Evolutionary conservation across 2,888 invertebrate species (phyloP).

Genomic region (Mycalesis mineus): DNA sequence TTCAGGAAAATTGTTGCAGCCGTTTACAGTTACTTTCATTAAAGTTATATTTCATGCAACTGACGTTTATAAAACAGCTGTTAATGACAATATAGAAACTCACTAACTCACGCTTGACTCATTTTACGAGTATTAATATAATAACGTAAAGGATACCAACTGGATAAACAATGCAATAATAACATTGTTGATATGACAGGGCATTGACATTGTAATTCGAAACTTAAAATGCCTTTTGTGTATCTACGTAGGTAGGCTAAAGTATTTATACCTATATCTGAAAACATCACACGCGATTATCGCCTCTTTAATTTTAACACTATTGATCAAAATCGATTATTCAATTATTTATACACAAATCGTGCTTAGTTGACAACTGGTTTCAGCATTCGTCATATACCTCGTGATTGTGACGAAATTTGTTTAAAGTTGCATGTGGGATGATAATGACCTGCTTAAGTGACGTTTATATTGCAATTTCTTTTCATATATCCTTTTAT

Average conservation of each 20-base stretch:
- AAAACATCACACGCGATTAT: not conserved
- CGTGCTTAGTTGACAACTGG: conserved; percentile 10
- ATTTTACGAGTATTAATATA: not conserved
- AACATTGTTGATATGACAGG: not conserved
- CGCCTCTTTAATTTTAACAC: not conserved
- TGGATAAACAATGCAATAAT: not conserved
- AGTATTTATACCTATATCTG: not conserved
- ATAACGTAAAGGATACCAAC: not conserved
- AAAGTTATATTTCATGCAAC: not conserved
- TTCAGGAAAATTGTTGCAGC: too few species aligned
- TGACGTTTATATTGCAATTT: not conserved
- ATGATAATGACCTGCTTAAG: conserved; percentile 8
- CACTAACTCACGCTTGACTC: not conserved
- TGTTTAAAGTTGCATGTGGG: conserved; percentile 8
- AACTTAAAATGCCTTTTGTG: not conserved
- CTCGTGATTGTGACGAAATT: conserved; percentile 16
- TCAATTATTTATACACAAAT: too few species aligned
- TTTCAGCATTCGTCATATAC: conserved; percentile 16
- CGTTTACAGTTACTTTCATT: too few species aligned
- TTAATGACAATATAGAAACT: not conserved
- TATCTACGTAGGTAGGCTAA: not conserved
- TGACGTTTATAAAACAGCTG: not conserved
- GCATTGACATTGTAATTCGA: not conserved
- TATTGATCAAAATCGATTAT: not conserved
- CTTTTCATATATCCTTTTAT: not conserved